Evolutionary conservation across 1,140 invertebrate species (phyloP), one percentile per base, ranked within the genome.

Genomic region (Cherax quadricarinatus): DNA sequence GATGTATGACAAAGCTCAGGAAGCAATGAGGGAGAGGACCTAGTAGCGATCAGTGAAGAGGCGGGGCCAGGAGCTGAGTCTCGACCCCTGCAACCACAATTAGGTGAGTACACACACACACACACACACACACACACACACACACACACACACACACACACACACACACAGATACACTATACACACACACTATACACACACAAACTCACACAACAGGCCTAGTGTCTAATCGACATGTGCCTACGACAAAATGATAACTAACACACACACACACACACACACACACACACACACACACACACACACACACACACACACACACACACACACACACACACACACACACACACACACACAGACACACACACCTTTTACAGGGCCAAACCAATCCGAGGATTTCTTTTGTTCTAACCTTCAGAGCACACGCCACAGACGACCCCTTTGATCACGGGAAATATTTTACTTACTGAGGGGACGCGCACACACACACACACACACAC

Each of bases 201-300:
- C 16, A 60, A n/a, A n/a, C n/a, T n/a, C n/a, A n/a, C n/a, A n/a
- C n/a, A n/a, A n/a, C n/a, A n/a, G n/a, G n/a, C n/a, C n/a, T n/a
- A n/a, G n/a, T n/a, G n/a, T n/a, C n/a, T n/a, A n/a, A n/a, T n/a
- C n/a, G n/a, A n/a, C n/a, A n/a, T n/a, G n/a, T n/a, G n/a, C n/a
- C n/a, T n/a, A n/a, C n/a, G n/a, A n/a, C n/a, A n/a, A n/a, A n/a
- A n/a, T n/a, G n/a, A n/a, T n/a, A n/a, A n/a, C n/a, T n/a, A n/a
- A n/a, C n/a, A n/a, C n/a, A n/a, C n/a, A n/a, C n/a, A n/a, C n/a
- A n/a, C n/a, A n/a, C n/a, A n/a, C n/a, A n/a, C n/a, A n/a, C n/a
- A n/a, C n/a, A 5, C 82, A 84, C 82, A 51, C 3, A 12, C 82
- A 84, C 82, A 84, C 82, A 51, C 51, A 84, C 51, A 62, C 24